These are phyloP conservation scores for Notechis scutatus DNA, from an alignment of 2,113 vertebrate species.

Conservation along the genomic window DNA sequence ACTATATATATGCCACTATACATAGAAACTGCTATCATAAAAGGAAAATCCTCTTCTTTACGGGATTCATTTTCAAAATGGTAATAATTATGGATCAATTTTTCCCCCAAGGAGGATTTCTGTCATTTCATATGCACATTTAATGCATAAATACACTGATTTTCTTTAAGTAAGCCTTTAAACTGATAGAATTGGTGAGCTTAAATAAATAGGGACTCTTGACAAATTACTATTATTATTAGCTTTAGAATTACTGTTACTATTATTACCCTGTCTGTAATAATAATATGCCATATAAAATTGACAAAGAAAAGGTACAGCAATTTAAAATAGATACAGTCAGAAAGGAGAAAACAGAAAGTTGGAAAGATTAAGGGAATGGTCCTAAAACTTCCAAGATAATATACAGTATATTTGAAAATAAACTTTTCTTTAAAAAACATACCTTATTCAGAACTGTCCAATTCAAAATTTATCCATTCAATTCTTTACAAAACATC, in stretches of 20 bases:
- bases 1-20: not conserved
- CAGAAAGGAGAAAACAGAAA: not conserved
- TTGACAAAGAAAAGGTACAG: not conserved
- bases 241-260: not conserved
- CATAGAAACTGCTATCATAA: not conserved
- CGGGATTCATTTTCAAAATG: not conserved
- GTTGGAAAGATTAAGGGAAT: not conserved
- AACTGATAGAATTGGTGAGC: not conserved
- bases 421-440: not conserved
- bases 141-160: not conserved
- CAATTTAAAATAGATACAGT: not conserved
- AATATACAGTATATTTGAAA: not conserved
- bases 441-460: not conserved
- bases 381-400: not conserved
- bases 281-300: not conserved
- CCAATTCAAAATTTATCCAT: not conserved
- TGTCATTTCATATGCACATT: not conserved
- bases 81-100: not conserved
- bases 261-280: not conserved
- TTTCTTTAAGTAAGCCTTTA: not conserved
- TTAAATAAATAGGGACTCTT: not conserved
- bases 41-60: not conserved
- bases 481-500: not conserved
- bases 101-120: not conserved
- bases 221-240: not conserved